A percentile compares a stretch with the other conserved stretches of the same genome.
Conservation (phyloP, 92 coral and sea anemone species). For the Umimayanthus kanabou region DNA sequence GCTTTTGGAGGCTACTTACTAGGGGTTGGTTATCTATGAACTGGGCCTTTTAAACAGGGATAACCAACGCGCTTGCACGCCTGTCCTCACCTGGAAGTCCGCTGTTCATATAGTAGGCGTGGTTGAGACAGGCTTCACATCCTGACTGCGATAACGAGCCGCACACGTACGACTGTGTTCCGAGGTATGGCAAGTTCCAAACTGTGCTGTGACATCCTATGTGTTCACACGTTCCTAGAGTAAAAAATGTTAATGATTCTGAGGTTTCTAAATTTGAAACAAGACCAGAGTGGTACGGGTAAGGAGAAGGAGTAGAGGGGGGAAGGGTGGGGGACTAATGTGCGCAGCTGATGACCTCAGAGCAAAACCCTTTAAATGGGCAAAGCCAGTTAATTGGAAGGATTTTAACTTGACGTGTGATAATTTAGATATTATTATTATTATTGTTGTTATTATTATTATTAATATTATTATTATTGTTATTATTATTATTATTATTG, state of each 20-base stretch:
- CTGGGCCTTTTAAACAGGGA: too few species aligned
- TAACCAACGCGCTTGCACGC: neutral
- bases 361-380: too few species aligned
- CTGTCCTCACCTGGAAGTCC: conserved; percentile 54
- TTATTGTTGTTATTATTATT: too few species aligned
- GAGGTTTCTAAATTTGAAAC: neutral
- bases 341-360: too few species aligned
- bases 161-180: conserved; percentile 63
- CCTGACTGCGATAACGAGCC: conserved; percentile 63
- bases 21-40: too few species aligned
- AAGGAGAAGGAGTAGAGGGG: neutral
- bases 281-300: neutral
- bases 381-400: too few species aligned
- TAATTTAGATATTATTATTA: too few species aligned
- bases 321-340: neutral
- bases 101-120: conserved; percentile 66
- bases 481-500: too few species aligned
- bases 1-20: too few species aligned
- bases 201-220: conserved; percentile 53
- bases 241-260: neutral
- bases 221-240: conserved; percentile 66
- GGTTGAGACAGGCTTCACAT: conserved; percentile 80
- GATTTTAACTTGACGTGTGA: too few species aligned
- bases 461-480: too few species aligned
- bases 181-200: conserved; percentile 63